phyloP scores from a whole-genome alignment of 2,113 vertebrate species.

The Thermophis baileyi region DNA sequence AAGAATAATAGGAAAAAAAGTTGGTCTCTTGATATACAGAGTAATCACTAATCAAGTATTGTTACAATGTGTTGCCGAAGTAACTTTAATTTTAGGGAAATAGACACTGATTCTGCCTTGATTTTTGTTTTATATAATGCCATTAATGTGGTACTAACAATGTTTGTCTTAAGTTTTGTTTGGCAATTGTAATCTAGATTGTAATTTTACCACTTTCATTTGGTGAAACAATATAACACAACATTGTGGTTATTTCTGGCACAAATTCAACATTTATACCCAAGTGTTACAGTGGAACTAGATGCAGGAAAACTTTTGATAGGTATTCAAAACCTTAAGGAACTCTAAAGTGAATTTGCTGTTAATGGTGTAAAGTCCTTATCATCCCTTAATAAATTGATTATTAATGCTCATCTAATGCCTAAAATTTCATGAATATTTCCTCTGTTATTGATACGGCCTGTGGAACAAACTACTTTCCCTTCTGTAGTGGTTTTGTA shows the following conservation, averaged over 20 bases:
- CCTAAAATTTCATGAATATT: not conserved
- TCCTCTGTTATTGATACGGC: not conserved
- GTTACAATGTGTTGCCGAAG: not conserved
- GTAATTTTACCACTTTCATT: not conserved
- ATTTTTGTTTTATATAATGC: not conserved
- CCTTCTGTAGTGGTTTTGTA: not conserved
- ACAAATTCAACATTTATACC: not conserved
- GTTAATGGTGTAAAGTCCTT: not conserved
- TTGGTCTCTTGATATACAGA: not conserved
- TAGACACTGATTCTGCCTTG: not conserved
- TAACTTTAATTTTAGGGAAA: not conserved
- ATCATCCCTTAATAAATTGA: not conserved
- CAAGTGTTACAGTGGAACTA: not conserved
- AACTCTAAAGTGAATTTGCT: not conserved
- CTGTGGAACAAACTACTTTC: not conserved
- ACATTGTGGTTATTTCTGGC: not conserved
- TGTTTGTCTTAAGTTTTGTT: not conserved
- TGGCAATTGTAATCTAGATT: not conserved
- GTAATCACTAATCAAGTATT: not conserved
- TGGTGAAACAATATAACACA: not conserved
- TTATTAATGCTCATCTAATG: not conserved
- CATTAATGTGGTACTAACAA: not conserved
- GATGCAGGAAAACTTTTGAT: not conserved
- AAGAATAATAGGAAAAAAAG: not conserved
- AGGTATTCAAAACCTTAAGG: not conserved